phyloP scores from a whole-genome alignment of 2,888 invertebrate species.

The Lasioglossum malachurum region DNA sequence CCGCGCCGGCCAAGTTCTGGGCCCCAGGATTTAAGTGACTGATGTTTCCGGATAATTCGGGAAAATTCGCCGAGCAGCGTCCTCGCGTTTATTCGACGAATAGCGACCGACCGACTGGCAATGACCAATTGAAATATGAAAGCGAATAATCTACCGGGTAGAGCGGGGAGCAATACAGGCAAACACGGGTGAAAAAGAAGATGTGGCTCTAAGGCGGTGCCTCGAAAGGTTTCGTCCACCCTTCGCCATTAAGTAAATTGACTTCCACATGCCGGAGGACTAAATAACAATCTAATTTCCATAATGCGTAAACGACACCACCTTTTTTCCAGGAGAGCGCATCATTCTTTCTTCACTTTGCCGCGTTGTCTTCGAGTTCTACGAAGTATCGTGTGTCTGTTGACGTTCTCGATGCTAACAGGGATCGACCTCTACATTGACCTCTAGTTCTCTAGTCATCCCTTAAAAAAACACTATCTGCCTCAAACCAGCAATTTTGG shows the following conservation, averaged over 20 bases:
- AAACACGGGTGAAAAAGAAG: constrained; percentile 63
- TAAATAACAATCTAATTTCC: constrained; percentile 78
- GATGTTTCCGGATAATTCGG: constrained; percentile 62
- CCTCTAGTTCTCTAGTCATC: background rate
- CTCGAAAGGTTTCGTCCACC: constrained; percentile 73
- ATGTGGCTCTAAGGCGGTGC: constrained; percentile 76
- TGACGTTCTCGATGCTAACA: background rate
- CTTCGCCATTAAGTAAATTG: constrained; percentile 80
- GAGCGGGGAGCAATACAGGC: constrained; percentile 35
- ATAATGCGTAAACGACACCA: constrained; percentile 72
- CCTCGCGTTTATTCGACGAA: background rate
- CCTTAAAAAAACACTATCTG: background rate
- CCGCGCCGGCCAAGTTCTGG: constrained; percentile 58
- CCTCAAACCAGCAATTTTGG: background rate
- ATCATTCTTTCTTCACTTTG: background rate
- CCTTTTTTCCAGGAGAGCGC: constrained; percentile 36
- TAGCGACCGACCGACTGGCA: background rate
- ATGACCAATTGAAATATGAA: background rate
- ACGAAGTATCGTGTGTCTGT: background rate
- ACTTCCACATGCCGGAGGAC: constrained; percentile 69
- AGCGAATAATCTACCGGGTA: background rate
- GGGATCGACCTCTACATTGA: background rate
- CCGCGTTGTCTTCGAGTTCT: background rate
- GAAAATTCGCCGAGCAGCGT: constrained; percentile 27
- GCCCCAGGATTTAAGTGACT: constrained; percentile 66